Evolutionary conservation across 1,140 invertebrate species (phyloP), one percentile per base, ranked within the genome.

Genomic region (Drosophila lini): DNA sequence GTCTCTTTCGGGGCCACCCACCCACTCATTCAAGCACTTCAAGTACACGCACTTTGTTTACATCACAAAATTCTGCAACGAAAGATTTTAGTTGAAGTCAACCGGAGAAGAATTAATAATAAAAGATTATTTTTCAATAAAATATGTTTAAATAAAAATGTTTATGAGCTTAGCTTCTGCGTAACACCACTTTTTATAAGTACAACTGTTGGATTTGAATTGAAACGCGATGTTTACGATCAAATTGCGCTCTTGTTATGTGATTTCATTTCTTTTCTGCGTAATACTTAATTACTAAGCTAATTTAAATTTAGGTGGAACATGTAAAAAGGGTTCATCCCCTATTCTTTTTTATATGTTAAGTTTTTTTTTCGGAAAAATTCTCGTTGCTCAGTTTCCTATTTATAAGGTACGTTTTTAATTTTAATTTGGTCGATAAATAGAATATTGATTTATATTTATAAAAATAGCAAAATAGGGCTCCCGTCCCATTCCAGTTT

Each of bases 1-100:
- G 25, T 42, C 38, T 63, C 69, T 56, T 52, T 16, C 25, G 2
- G 36, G 22, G 32, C 28, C 19, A 40, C 36, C 70, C 47, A 32
- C 47, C 44, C 22, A 61, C n/a, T 48, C 31, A 22, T n/a, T 19
- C 56, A 61, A 36, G 32, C 65, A 48, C 38, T 60, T 59, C 22
- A 16, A 59, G 40, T 42, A 52, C 36, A 10, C 52, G 41, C 58
- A 60, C 40, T 60, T 71, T 71, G 56, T 74, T 74, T 74, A 65
- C 45, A 52, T 63, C 38, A 58, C 25, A 10, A 28, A 38, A 63
- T 41, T 41, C 36, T 22, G 19, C 52, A 42, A 11, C 34, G 5
- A 60, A 8, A 19, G 40, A 44, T 61, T 61, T 41, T 19, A n/a
- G 8, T 8, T 28, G 25, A 32, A 41, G 16, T 7, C 15, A 42